A percentile compares a stretch with the other conserved stretches of the same genome.
Evolutionary conservation across 2,888 invertebrate genomes (phyloP).

Genomic region (Cancer borealis): DNA sequence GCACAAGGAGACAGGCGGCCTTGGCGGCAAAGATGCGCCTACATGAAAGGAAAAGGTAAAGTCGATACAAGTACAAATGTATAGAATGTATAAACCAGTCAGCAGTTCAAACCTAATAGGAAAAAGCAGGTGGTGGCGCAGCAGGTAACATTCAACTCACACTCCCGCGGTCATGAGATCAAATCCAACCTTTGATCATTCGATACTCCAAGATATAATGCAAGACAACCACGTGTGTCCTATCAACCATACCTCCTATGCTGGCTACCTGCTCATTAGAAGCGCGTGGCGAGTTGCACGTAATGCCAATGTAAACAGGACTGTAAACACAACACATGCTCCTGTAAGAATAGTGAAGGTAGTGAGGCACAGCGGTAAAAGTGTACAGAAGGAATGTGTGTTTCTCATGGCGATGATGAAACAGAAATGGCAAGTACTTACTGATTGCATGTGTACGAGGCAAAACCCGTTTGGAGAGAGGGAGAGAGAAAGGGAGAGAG

Average conservation of each 20-base stretch:
- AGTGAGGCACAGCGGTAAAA: neutral
- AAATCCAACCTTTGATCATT: neutral
- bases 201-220: neutral
- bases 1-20: conserved; percentile 20
- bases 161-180: neutral
- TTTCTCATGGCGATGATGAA: neutral
- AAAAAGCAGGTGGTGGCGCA: neutral
- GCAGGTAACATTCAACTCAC: neutral
- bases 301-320: neutral
- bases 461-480: conserved; percentile 9
- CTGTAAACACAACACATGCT: conserved; percentile 20
- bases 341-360: neutral
- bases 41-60: too few species aligned
- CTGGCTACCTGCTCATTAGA: neutral
- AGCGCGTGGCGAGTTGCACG: neutral
- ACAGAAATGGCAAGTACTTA: neutral
- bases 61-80: too few species aligned
- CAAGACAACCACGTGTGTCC: neutral
- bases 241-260: neutral
- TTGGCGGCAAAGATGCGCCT: conserved; percentile 11
- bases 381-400: neutral
- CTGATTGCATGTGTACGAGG: conserved; percentile 1
- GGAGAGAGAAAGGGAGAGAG: conserved; percentile 14
- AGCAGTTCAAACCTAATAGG: neutral
- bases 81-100: neutral